Percentiles rank a stretch among this genome's conserved stretches.
phyloP scores from a whole-genome alignment of 2,797 vertebrate genomes.

The Sternotherus odoratus region DNA sequence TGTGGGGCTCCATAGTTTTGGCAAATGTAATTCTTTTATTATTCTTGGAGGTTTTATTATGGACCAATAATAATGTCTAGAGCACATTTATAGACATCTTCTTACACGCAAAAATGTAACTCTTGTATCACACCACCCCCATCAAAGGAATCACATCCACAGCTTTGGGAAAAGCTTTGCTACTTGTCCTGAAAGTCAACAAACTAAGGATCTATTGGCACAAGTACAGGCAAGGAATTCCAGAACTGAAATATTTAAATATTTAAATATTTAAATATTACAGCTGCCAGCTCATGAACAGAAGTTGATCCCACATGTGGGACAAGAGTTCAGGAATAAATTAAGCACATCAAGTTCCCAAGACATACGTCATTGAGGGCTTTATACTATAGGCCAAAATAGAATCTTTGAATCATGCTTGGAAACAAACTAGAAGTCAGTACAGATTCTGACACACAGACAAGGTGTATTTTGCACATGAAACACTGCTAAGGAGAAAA shows the following conservation, averaged over 20 bases:
- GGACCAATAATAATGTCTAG: neutral
- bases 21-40: constrained; percentile 13
- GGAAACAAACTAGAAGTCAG: neutral
- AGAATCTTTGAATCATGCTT: neutral
- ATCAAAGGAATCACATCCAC: neutral
- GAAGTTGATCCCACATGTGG: neutral
- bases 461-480: neutral
- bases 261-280: neutral
- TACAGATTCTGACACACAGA: neutral
- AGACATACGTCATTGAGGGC: neutral
- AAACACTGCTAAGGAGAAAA: neutral
- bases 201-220: neutral
- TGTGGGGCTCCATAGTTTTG: neutral
- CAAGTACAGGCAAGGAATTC: neutral
- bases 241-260: too few species aligned
- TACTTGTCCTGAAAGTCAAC: neutral
- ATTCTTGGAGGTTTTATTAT: neutral
- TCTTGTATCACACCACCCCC: neutral
- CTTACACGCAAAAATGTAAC: neutral
- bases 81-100: neutral
- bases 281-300: neutral
- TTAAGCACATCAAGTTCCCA: neutral
- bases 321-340: neutral
- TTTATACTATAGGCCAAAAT: neutral
- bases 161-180: neutral